Evolutionary conservation across 2,888 invertebrate species (phyloP).

Genomic region (Hyppa rectilinea): DNA sequence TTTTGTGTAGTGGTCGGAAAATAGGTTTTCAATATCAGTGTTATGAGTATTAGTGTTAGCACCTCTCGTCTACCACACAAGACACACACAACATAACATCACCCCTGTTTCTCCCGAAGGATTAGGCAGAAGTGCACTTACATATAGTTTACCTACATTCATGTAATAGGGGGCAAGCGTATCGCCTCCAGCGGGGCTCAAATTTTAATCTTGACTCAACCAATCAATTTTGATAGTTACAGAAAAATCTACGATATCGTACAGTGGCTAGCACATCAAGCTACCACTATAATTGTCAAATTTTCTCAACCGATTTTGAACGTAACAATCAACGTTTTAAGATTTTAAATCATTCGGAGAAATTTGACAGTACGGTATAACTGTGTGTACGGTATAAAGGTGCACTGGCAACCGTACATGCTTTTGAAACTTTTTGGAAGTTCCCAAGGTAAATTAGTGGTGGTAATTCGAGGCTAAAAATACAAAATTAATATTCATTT

Average conservation of each 20-base stretch:
- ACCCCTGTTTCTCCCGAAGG: no score
- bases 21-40: neutral
- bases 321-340: no score
- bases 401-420: no score
- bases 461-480: neutral
- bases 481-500: neutral
- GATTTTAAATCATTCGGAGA: no score
- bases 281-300: no score
- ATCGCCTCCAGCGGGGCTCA: neutral
- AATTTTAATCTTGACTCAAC: no score
- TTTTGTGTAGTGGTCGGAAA: slow-evolving; percentile 10
- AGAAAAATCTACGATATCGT: neutral
- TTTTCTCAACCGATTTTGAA: no score
- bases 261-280: no score
- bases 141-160: neutral
- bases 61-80: neutral
- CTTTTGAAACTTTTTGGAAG: no score
- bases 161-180: neutral
- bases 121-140: neutral
- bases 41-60: neutral
- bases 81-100: neutral
- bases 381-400: no score
- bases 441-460: neutral
- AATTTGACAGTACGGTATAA: no score
- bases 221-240: neutral